Evolutionary conservation across 1,140 invertebrate genomes (phyloP).

Genomic region (Vollenhovia emeryi): DNA sequence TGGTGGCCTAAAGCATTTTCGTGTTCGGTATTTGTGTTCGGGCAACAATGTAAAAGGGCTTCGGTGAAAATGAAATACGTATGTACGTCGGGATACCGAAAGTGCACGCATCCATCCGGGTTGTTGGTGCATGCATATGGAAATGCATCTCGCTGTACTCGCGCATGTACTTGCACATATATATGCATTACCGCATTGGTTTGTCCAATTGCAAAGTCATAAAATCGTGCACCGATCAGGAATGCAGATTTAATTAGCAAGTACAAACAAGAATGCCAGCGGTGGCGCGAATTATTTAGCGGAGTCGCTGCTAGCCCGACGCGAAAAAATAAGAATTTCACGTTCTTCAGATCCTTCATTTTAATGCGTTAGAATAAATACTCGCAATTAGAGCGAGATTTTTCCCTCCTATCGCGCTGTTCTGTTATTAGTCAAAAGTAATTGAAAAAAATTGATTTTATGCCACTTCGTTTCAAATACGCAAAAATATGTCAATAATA

Average conservation of each 20-base stretch:
- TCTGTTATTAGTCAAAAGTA: too few species aligned
- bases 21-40: constrained; percentile 38
- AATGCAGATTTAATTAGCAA: constrained; percentile 63
- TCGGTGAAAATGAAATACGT: constrained; percentile 21
- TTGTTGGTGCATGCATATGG: constrained; percentile 38
- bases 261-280: not conserved
- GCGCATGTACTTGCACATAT: not conserved
- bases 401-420: too few species aligned
- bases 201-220: constrained; percentile 49
- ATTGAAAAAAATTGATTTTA: too few species aligned
- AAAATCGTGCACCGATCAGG: constrained; percentile 55
- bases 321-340: not conserved
- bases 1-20: constrained; percentile 47
- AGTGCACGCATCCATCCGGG: constrained; percentile 18
- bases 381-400: too few species aligned
- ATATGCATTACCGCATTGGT: not conserved
- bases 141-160: constrained; percentile 18
- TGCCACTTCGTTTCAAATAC: not conserved
- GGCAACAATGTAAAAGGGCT: constrained; percentile 50
- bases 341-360: too few species aligned
- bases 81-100: constrained; percentile 19
- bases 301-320: too few species aligned
- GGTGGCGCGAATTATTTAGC: not conserved
- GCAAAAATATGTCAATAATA: not conserved
- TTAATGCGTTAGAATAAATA: too few species aligned